Conservation (phyloP, 2,797 vertebrate species). For the Odontamblyopus lacepedii region DNA sequence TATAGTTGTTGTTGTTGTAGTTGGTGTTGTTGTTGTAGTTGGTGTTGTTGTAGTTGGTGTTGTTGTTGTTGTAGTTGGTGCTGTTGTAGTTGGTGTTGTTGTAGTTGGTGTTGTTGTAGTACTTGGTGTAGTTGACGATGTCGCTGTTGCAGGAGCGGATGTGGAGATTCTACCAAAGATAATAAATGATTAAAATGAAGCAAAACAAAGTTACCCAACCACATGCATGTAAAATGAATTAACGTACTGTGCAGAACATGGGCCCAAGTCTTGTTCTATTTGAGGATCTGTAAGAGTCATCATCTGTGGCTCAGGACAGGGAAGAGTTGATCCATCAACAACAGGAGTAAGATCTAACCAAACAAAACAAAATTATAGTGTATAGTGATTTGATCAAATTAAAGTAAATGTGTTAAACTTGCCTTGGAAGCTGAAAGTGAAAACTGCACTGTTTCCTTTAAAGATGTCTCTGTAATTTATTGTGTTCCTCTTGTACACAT, state of each 20-base stretch:
- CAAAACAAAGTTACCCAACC: too few relatives aligned
- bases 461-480: slow-evolving; percentile 2
- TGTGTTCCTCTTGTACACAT: not conserved
- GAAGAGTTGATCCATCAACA: not conserved
- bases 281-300: not conserved
- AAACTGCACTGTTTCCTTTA: not conserved
- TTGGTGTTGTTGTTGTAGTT: too few relatives aligned
- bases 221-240: too few relatives aligned
- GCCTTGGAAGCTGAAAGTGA: not conserved
- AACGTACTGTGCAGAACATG: not conserved
- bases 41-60: too few relatives aligned
- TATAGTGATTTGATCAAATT: not conserved
- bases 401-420: not conserved
- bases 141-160: too few relatives aligned
- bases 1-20: too few relatives aligned
- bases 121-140: too few relatives aligned
- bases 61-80: too few relatives aligned
- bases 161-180: too few relatives aligned
- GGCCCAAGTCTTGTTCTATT: not conserved
- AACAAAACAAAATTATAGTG: not conserved
- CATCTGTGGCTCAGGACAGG: not conserved
- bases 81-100: too few relatives aligned
- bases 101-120: too few relatives aligned
- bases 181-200: too few relatives aligned
- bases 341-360: not conserved